These are phyloP conservation scores for Steromphala cineraria DNA, from an alignment of 2,888 invertebrate species.

Conservation along the genomic window DNA sequence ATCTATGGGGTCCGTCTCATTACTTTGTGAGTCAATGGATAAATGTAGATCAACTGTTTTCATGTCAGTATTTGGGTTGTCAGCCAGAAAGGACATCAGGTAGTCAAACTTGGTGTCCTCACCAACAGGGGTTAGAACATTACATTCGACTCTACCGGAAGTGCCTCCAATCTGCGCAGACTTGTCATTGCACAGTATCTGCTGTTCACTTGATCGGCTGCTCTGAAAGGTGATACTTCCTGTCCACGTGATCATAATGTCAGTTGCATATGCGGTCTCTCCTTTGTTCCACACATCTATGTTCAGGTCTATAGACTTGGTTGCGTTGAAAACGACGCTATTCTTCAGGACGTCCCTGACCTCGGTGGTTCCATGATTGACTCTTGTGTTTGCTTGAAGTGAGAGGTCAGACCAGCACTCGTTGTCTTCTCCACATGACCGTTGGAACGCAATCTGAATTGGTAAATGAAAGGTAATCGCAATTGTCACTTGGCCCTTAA, in stretches of 20 bases:
- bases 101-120: neutral
- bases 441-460: slow-evolving; percentile 12
- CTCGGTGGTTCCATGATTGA: neutral
- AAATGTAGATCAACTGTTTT: neutral
- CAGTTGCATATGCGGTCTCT: slow-evolving; percentile 11
- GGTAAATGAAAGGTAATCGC: too few species aligned
- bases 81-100: neutral
- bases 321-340: neutral
- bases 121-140: neutral
- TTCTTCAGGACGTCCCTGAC: neutral
- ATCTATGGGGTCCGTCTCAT: neutral
- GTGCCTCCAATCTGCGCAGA: neutral
- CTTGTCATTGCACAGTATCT: neutral
- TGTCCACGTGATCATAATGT: neutral
- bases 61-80: neutral
- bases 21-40: neutral
- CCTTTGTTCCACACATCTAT: neutral
- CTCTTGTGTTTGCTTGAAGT: neutral
- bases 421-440: slow-evolving; percentile 13
- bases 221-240: neutral
- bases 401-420: slow-evolving; percentile 1
- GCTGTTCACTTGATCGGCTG: neutral
- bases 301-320: neutral
- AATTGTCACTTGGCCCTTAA: too few species aligned
- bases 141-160: neutral